phyloP scores from a whole-genome alignment of 2,113 vertebrate species.

The Pachycephala philippinensis region DNA sequence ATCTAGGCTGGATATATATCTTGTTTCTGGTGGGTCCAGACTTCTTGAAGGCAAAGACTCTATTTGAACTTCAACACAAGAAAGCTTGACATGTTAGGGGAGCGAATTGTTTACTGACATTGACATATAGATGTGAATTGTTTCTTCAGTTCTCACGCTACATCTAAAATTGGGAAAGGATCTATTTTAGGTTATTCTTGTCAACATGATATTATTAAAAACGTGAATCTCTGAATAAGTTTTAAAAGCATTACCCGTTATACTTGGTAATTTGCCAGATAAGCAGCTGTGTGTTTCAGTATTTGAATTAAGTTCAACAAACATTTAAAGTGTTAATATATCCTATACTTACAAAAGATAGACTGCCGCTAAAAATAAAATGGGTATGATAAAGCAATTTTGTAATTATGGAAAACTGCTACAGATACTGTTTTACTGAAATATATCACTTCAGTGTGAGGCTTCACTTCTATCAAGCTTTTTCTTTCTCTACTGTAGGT shows the following conservation, averaged over 20 bases:
- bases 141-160: not conserved
- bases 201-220: not conserved
- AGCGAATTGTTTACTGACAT: not conserved
- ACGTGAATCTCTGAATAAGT: not conserved
- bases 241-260: not conserved
- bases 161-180: not conserved
- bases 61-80: not conserved
- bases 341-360: not conserved
- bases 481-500: not conserved
- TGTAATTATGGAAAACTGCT: not conserved
- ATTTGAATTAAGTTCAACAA: not conserved
- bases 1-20: not conserved
- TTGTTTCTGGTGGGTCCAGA: not conserved
- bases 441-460: not conserved
- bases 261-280: not conserved
- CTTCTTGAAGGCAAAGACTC: not conserved
- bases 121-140: not conserved
- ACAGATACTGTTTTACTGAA: not conserved
- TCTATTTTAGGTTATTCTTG: not conserved
- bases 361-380: not conserved
- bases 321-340: not conserved
- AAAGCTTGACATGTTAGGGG: not conserved
- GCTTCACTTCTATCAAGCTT: not conserved
- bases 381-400: not conserved
- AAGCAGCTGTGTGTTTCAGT: not conserved